Evolutionary conservation across 2,888 invertebrate genomes (phyloP), one percentile per base, ranked within the genome.

Genomic region (Exocentrus adspersus): DNA sequence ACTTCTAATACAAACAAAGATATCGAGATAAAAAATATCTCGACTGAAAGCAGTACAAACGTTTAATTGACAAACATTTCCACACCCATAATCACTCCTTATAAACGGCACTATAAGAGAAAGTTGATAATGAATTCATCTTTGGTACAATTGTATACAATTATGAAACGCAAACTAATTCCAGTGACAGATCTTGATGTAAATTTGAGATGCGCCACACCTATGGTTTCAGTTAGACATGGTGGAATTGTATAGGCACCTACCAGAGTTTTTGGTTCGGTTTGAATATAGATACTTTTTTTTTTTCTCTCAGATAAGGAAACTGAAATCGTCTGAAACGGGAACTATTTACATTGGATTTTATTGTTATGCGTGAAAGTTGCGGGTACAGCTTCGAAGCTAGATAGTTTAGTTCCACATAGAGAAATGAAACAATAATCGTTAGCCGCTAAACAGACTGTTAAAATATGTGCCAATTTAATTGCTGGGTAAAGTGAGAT

Each of bases 381-480:
- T 61, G 63, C 48, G 19, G 2, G 2, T 43, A 46, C 21, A 30
- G 57, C 41, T 51, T 28, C 24, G 42, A 62, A 57, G 52, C 52
- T 65, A 54, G 45, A 50, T 61, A 65, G 57, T 63, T 60, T 56
- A 60, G 60, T 59, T 58, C 62, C 9, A 50, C 37, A 42, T 61
- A 64, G 64, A 68, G 43, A 42, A 50, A 28, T 58, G 58, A 66
- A 69, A 69, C 66, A 53, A 62, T 64, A 66, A 43, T 24, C 60
- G 56, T 60, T 52, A 62, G 61, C 53, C 58, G 64, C 45, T 69
- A 69, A 69, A 69, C 66, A 67, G 67, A 61, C 61, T 67, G 61
- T 53, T 61, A 67, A 64, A 64, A 62, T 65, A 41, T 65, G 46
- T 46, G 52, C 60, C 48, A 65, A 53, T 52, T 58, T 58, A 30